Evolutionary conservation across 2,888 invertebrate species (phyloP).

Genomic region (Sipha maydis): DNA sequence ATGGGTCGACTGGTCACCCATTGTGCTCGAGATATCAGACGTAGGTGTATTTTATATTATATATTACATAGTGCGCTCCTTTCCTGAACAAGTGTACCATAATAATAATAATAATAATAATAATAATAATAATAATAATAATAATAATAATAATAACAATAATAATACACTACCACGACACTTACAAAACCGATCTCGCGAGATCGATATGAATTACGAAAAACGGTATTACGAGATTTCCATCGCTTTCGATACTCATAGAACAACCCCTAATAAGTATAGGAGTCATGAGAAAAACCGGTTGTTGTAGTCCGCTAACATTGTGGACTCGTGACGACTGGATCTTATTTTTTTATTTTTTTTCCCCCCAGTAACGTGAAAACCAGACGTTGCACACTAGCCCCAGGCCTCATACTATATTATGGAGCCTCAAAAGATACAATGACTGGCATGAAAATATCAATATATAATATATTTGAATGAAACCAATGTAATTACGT

Average conservation of each 20-base stretch:
- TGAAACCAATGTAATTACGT: too few relatives aligned
- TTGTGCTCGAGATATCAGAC: background rate
- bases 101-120: too few relatives aligned
- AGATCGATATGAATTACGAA: background rate
- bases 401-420: too few relatives aligned
- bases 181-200: background rate
- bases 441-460: too few relatives aligned
- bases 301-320: background rate
- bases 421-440: too few relatives aligned
- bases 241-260: background rate
- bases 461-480: too few relatives aligned
- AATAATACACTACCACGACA: background rate
- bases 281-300: background rate
- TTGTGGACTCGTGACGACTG: background rate
- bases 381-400: too few relatives aligned
- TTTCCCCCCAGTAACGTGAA: too few relatives aligned
- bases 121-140: too few relatives aligned
- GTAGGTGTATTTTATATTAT: background rate
- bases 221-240: background rate
- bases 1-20: background rate
- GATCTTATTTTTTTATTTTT: background rate
- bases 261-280: background rate
- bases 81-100: background rate
- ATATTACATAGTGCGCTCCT: background rate
- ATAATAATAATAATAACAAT: background rate